Percentiles rank a stretch among this genome's conserved stretches.
These are phyloP conservation scores for Drosophila aff. DNA, from an alignment of 1,140 invertebrate species.

Conservation along the genomic window DNA sequence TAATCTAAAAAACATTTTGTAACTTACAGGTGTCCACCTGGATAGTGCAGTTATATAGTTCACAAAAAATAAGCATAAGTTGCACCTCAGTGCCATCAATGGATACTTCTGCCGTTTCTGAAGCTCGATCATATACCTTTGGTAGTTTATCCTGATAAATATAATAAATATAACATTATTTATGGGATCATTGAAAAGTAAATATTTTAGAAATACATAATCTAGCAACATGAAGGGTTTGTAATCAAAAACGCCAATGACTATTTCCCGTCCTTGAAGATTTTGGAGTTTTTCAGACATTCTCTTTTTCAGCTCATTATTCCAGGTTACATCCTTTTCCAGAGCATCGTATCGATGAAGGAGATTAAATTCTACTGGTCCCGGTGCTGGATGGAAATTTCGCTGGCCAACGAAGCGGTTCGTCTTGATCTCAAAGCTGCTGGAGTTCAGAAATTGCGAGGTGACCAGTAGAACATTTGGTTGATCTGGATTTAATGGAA, in stretches of 20 bases:
- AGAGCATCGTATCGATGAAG: constrained; percentile 55
- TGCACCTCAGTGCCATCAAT: constrained; percentile 74
- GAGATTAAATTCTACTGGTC: constrained; percentile 29
- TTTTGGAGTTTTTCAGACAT: constrained; percentile 50
- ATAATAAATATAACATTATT: not conserved
- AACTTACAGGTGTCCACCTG: constrained; percentile 66
- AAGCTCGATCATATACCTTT: constrained; percentile 36
- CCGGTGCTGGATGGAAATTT: constrained; percentile 9
- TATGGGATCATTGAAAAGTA: not conserved
- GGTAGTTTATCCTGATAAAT: constrained; percentile 39
- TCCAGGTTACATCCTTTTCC: constrained; percentile 9
- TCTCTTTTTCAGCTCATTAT: not conserved
- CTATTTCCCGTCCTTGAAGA: constrained; percentile 70
- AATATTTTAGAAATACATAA: constrained; percentile 39
- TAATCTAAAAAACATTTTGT: not conserved
- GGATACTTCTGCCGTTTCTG: constrained; percentile 17
- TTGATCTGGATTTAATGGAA: constrained; percentile 56
- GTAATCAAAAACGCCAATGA: constrained; percentile 70
- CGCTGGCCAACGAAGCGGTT: constrained; percentile 71
- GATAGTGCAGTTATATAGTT: constrained; percentile 68
- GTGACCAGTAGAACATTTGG: constrained; percentile 65
- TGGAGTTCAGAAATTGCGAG: constrained; percentile 48
- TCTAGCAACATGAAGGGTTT: constrained; percentile 72
- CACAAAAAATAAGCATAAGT: constrained; percentile 62
- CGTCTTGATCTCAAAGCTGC: constrained; percentile 64